These are phyloP conservation scores for Hypanus sabinus DNA, from an alignment of 2,113 vertebrate species.

Conservation along the genomic window DNA sequence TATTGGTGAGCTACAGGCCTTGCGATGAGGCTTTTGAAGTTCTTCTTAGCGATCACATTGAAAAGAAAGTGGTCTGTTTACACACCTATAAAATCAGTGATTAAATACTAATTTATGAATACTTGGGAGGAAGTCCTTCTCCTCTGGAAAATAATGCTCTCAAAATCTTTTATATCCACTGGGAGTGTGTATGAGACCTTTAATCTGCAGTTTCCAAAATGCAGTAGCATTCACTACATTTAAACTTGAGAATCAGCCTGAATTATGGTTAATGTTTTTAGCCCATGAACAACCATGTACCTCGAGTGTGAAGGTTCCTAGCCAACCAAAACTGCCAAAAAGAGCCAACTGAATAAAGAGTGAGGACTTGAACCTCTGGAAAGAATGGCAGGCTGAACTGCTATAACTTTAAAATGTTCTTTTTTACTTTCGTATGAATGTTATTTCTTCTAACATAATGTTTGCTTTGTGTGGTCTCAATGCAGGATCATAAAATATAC, in stretches of 20 bases:
- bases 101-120: not conserved
- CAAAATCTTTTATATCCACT: not conserved
- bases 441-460: not conserved
- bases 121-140: not conserved
- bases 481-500: constrained; percentile 80
- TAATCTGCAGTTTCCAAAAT: not conserved
- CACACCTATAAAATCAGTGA: not conserved
- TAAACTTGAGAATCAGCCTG: not conserved
- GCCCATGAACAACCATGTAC: not conserved
- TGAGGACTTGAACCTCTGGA: not conserved
- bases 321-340: not conserved
- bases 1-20: too few species aligned
- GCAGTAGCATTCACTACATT: not conserved
- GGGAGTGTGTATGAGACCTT: too few species aligned
- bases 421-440: not conserved
- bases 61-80: too few species aligned
- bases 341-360: not conserved
- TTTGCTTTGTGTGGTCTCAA: constrained; percentile 17
- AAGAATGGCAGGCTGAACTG: not conserved
- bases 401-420: not conserved
- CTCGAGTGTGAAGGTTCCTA: not conserved
- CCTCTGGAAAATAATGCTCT: not conserved
- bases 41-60: too few species aligned
- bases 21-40: too few species aligned
- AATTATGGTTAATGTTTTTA: too few species aligned